Percentiles rank a stretch among this genome's conserved stretches.
Evolutionary conservation across 2,113 vertebrate genomes (phyloP).

Genomic region (Epinephelus lanceolatus): DNA sequence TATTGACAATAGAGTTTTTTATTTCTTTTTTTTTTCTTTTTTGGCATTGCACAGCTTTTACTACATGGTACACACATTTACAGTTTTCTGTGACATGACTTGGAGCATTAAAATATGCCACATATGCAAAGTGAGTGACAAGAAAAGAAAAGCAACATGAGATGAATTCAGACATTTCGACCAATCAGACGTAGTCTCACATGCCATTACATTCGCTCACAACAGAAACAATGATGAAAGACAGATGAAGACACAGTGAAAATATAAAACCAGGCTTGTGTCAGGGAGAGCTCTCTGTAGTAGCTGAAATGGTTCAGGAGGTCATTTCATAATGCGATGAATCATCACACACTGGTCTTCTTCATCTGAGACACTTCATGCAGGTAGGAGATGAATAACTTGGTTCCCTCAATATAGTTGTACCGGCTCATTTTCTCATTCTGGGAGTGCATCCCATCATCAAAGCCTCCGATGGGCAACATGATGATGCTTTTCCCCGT

Average conservation of each 20-base stretch:
- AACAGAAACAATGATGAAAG: too few species aligned
- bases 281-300: too few species aligned
- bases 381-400: conserved; percentile 83
- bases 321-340: neutral
- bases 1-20: neutral
- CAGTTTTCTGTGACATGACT: neutral
- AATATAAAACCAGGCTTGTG: too few species aligned
- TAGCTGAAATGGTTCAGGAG: neutral
- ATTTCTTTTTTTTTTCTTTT: too few species aligned
- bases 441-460: conserved; percentile 88
- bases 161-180: too few species aligned
- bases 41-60: conserved; percentile 59
- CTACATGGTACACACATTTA: conserved; percentile 15
- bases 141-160: too few species aligned
- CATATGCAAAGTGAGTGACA: too few species aligned
- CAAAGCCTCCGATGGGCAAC: conserved; percentile 86
- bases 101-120: too few species aligned
- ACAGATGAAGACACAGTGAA: too few species aligned
- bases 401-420: conserved; percentile 86
- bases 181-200: too few species aligned
- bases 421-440: conserved; percentile 88
- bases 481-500: conserved; percentile 85
- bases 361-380: conserved; percentile 82
- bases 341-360: conserved; percentile 60
- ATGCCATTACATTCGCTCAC: too few species aligned